Base-by-base conservation (phyloP, 2,113 vertebrate genomes). In the Dolichotis patagonum region DNA sequence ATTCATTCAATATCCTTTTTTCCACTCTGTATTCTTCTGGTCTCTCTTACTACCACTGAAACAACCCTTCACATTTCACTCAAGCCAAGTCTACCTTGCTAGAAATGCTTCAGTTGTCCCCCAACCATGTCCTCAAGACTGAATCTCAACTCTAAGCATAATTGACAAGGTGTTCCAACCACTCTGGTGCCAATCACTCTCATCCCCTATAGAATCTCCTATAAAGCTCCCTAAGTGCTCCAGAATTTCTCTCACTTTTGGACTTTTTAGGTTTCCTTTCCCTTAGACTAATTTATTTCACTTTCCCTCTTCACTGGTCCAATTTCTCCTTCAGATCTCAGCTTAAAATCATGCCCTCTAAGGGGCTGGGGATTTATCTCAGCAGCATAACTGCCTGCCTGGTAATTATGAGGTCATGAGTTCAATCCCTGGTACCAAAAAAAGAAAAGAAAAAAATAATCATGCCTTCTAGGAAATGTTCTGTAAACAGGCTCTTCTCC, bases 31-130 rank as follows among this genome's bases (percentile, higher is more conserved):
- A 46, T 35, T 90, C 63, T 81, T 96, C 85, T 83, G 52, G 58
- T 90, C 82, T 92, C 60, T 63, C 46, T 94, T 82, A 84, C 81
- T 32, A 88, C 13, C 88, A n/a, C 16, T 87, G 78, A 95, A 94
- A 58, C 62, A 43, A 78, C n/a, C n/a, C 85, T 92, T 90, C 56
- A 87, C 60, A 86, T 86, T 81, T 89, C 91, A 87, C 83, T 77
- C 80, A 92, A 96, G 56, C 43, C 41, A 65, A 77, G 11, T 83
- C 54, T 38, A 90, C n/a, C 56, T 85, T 88, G 28, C 78, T 93
- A 81, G 71, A 91, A 95, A 75, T 89, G 38, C 60, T 86, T 84
- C 80, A 63, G 41, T 86, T 43, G 87, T 7, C n/a, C 28, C 22
- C 43, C 22, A 5, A 9, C 16, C 77, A 80, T 83, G 41, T 12